Evolutionary conservation across 2,888 invertebrate species (phyloP).

Genomic region (Pandemis cinnamomeana): DNA sequence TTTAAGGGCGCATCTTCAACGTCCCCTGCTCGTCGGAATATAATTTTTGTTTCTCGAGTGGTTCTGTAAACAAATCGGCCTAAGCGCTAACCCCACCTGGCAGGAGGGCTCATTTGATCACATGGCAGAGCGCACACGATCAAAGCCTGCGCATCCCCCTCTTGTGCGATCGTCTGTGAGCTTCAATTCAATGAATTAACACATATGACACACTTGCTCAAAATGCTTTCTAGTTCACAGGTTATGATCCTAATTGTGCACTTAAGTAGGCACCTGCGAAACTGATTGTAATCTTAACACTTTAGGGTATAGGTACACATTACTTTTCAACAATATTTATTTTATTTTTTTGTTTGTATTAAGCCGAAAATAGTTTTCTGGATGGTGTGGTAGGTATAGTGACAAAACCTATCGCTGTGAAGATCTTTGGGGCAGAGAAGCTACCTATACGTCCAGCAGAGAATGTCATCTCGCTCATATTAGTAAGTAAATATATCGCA

Average conservation of each 20-base stretch:
- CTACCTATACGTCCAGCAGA: too few species aligned
- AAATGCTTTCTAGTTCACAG: constrained; percentile 51
- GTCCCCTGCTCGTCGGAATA: constrained; percentile 34
- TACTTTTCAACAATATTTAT: too few species aligned
- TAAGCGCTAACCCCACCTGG: constrained; percentile 52
- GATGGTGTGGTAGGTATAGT: too few species aligned
- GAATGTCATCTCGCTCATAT: too few species aligned
- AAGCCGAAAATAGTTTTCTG: too few species aligned
- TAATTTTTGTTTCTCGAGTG: constrained; percentile 47
- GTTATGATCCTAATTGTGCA: constrained; percentile 30
- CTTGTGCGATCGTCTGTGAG: constrained; percentile 71
- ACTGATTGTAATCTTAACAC: neutral
- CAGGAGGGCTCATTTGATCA: constrained; percentile 71
- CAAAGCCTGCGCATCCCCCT: constrained; percentile 70
- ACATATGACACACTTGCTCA: constrained; percentile 71
- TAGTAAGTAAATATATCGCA: too few species aligned
- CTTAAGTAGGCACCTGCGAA: neutral
- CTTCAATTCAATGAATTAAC: constrained; percentile 75
- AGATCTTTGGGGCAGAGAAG: too few species aligned
- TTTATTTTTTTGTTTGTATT: too few species aligned
- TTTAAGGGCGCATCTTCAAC: constrained; percentile 17
- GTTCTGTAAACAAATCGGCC: constrained; percentile 51
- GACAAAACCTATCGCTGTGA: too few species aligned
- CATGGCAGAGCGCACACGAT: constrained; percentile 77
- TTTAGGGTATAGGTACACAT: neutral